A percentile compares a stretch with the other conserved stretches of the same genome.
These are phyloP conservation scores for Rhombomys opimus DNA, from an alignment of 2,113 vertebrate species.

Conservation along the genomic window DNA sequence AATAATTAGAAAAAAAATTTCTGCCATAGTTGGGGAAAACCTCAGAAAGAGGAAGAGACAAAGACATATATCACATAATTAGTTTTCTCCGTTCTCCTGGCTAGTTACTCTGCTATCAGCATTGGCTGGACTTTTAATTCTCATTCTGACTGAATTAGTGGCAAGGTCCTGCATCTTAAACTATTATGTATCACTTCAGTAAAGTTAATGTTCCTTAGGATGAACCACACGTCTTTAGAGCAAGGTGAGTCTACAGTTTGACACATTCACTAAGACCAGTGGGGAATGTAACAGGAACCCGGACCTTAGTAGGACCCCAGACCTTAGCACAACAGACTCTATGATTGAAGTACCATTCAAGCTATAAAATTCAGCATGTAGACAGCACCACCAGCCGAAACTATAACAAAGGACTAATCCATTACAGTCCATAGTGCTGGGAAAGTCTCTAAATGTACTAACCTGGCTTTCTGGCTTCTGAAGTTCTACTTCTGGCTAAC, in stretches of 20 bases:
- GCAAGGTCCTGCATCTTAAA: neutral
- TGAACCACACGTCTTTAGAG: neutral
- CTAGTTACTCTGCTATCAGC: neutral
- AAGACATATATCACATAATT: neutral
- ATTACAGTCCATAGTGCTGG: neutral
- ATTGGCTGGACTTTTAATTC: neutral
- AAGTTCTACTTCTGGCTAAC: neutral
- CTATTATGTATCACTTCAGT: neutral
- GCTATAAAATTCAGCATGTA: neutral
- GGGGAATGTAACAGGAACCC: neutral
- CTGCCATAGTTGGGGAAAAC: neutral
- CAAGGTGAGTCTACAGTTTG: neutral
- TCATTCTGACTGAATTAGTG: neutral
- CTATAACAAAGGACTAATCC: neutral
- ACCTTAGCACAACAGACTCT: neutral
- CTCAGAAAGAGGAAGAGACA: neutral
- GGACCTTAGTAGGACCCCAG: neutral
- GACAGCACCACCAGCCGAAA: neutral
- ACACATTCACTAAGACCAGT: neutral
- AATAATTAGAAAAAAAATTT: neutral
- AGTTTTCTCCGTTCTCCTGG: neutral
- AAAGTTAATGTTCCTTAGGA: neutral
- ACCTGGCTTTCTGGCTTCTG: neutral
- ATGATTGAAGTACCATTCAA: neutral
- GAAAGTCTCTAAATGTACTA: neutral